Base-by-base conservation (phyloP, 2,888 invertebrate species). In the Leptinotarsa haldemani region DNA sequence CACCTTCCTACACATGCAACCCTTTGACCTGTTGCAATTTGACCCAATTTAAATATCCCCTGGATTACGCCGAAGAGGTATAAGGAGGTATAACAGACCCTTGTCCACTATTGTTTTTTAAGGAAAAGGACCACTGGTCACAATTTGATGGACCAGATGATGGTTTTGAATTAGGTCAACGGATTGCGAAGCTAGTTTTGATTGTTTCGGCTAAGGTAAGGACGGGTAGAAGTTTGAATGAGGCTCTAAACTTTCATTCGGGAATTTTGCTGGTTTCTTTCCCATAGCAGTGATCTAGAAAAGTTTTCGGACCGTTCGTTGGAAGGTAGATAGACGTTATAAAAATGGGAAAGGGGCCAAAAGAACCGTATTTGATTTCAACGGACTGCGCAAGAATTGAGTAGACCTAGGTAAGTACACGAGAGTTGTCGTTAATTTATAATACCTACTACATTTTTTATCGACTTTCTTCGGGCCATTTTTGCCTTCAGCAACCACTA, bases 31-130 rank as follows among this genome's bases (percentile, higher is more conserved):
- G 73, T 66, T 75, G 82, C 80, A 81, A 83, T 83, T 77, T 82
- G 84, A 83, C 80, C 84, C 80, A 83, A 84, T 84, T 84, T 84
- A 83, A 84, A 84, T 83, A 80, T 77, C 77, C 74, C 80, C 75
- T 56, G 74, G 80, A 82, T 83, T 81, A 80, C 77, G 78, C 3
- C 65, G 69, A 74, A 74, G 74, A 74, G 71, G 75, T 75, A 77
- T 56, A 64, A 48, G 46, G 48, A 74, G 70, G 74, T 70, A 67
- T 20, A 63, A 22, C 50, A 69, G 75, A 74, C 78, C 79, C 74
- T 77, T 80, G 82, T 81, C 82, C 83, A 82, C 74, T 77, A 79
- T 80, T 79, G 77, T 78, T 80, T 80, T 79, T 79, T 70, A 65
- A 73, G 69, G 73, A 78, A 73, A 81, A 74, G 77, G 79, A 77